phyloP scores from a whole-genome alignment of 1,140 invertebrate genomes.

The Drosophila quadrilineata region DNA sequence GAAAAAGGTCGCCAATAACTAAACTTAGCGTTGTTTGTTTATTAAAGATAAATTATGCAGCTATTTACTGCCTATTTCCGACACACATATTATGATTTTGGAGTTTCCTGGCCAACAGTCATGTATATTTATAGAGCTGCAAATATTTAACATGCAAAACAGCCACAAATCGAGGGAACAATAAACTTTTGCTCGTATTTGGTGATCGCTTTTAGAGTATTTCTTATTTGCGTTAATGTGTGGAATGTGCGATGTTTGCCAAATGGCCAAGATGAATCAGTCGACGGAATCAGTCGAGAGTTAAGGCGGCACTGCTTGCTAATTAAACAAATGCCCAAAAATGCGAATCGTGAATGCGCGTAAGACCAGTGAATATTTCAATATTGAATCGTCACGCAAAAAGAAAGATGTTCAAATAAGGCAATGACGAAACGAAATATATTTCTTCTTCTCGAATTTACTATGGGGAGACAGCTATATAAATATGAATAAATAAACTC shows the following conservation, averaged over 20 bases:
- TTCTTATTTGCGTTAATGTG: conserved; percentile 31
- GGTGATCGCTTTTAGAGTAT: conserved; percentile 40
- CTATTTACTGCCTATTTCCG: conserved; percentile 26
- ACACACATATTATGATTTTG: conserved; percentile 15
- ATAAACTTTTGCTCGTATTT: conserved; percentile 62
- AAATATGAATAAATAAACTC: not conserved
- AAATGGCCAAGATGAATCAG: conserved; percentile 52
- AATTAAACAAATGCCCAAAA: conserved; percentile 51
- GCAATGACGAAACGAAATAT: conserved; percentile 59
- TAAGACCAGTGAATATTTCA: conserved; percentile 48
- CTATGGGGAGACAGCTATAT: not conserved
- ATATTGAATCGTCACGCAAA: conserved; percentile 8
- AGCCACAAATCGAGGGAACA: conserved; percentile 27
- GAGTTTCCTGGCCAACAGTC: conserved; percentile 46
- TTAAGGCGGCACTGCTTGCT: conserved; percentile 25
- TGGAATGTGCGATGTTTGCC: conserved; percentile 61
- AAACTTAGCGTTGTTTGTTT: not conserved
- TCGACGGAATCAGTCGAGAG: too few species aligned
- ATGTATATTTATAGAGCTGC: conserved; percentile 37
- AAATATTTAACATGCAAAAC: conserved; percentile 48
- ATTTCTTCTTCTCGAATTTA: not conserved
- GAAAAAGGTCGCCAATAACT: not conserved
- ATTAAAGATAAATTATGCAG: not conserved
- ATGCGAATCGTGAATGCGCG: conserved; percentile 34
- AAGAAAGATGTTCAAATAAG: conserved; percentile 50